A percentile compares a stretch with the other conserved stretches of the same genome.
Evolutionary conservation across 2,888 invertebrate species (phyloP).

Genomic region (Schrankia costaestrigalis): DNA sequence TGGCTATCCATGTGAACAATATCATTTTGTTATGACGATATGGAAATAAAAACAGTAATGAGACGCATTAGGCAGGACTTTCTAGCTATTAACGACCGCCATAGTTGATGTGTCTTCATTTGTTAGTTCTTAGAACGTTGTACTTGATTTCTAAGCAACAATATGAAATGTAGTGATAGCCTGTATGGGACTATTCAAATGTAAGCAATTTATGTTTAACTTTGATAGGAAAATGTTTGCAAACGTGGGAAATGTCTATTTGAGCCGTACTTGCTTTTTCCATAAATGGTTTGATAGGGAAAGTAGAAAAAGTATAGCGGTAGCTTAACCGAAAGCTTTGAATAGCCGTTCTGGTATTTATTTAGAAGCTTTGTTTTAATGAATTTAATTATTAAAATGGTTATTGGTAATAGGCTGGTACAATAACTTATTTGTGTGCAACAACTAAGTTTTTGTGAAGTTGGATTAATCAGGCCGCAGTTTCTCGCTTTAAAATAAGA

Average conservation of each 20-base stretch:
- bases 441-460: too few species aligned
- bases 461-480: too few species aligned
- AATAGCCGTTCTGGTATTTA: too few species aligned
- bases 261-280: not conserved
- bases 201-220: not conserved
- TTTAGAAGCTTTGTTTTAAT: too few species aligned
- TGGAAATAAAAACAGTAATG: slow-evolving; percentile 44
- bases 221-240: not conserved
- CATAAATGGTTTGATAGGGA: not conserved
- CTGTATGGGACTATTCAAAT: slow-evolving; percentile 5
- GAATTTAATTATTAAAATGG: too few species aligned
- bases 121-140: slow-evolving; percentile 24
- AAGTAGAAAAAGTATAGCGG: not conserved
- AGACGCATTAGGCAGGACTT: slow-evolving; percentile 38
- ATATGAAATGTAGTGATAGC: not conserved
- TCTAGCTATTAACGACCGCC: slow-evolving; percentile 41
- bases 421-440: too few species aligned
- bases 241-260: not conserved
- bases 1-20: slow-evolving; percentile 23
- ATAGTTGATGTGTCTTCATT: slow-evolving; percentile 38
- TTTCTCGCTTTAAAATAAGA: too few species aligned
- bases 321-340: too few species aligned
- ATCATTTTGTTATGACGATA: slow-evolving; percentile 41
- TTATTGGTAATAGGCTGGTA: too few species aligned
- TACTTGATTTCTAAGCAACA: slow-evolving; percentile 19